Base-by-base conservation (phyloP, 1,140 invertebrate genomes). In the Calliopsis andreniformis region DNA sequence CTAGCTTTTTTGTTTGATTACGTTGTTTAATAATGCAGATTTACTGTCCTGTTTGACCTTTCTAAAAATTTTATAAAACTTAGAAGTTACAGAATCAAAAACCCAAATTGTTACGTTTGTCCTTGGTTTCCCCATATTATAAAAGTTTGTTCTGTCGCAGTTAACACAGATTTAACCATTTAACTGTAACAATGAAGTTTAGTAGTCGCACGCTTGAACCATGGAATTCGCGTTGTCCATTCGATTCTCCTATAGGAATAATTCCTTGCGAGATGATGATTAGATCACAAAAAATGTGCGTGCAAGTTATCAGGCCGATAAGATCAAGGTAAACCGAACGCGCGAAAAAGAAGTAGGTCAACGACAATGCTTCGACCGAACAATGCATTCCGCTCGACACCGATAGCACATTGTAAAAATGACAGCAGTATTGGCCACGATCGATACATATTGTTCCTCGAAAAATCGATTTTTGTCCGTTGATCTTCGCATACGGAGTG, bases 311-410 rank as follows among this genome's bases (percentile, higher is more conserved):
- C 42, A 28, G 7, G 23, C 7, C 18, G 42, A 63, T 63, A 63
- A 63, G 18, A 47, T 63, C 61, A 47, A 63, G 61, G 42, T 47
- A 39, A 45, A 56, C 51, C 25, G 25, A 28, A 63, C 25, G 53
- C 18, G 42, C 25, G 42, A 43, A 25, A 14, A 63, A 47, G 61
- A 47, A 63, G 42, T 47, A 30, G 61, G 61, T 47, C 61, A 28
- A 0, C 23, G 59, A 30, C 61, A 45, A 45, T 23, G n/a, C 18
- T n/a, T 8, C 35, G 18, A 14, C 2, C 42, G 61, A 63, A 63
- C 61, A 63, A 63, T 62, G 42, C 39, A 23, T 45, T 28, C 20
- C 42, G 23, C 20, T 62, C 23, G 42, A 14, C 39, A 23, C n/a
- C 39, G 59, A 18, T 28, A 28, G 23, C 23, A 3, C 8, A 30